Conservation (phyloP, 2,888 invertebrate genomes). For the Deilephila elpenor region DNA sequence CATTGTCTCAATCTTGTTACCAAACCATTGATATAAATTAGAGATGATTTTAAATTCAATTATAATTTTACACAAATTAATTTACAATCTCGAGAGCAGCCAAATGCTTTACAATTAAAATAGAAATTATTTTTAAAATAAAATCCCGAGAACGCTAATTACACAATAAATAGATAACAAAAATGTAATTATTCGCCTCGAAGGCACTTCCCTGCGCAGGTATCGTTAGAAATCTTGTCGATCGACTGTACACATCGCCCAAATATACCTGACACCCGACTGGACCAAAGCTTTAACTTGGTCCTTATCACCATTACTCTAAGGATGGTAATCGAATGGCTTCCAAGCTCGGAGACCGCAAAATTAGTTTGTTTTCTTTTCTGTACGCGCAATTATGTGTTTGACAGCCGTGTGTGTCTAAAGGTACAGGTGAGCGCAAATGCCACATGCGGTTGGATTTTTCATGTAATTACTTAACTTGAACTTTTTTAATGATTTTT, state of each 20-base stretch:
- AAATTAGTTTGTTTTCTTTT: constrained; percentile 65
- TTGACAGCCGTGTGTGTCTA: constrained; percentile 73
- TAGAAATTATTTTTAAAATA: constrained; percentile 12
- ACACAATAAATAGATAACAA: constrained; percentile 53
- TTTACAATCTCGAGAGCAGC: not conserved
- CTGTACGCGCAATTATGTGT: constrained; percentile 80
- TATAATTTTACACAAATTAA: not conserved
- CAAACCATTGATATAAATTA: not conserved
- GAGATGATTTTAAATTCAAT: not conserved
- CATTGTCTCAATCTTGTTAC: too few species aligned
- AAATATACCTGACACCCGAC: constrained; percentile 50
- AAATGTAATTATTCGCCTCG: constrained; percentile 66
- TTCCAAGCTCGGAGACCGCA: constrained; percentile 48
- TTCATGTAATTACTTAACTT: not conserved
- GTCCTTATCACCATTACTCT: constrained; percentile 38
- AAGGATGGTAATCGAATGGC: constrained; percentile 51
- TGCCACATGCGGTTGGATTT: constrained; percentile 40
- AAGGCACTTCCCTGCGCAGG: constrained; percentile 61
- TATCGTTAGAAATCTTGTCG: constrained; percentile 54
- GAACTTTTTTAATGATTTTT: too few species aligned
- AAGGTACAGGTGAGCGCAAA: constrained; percentile 67
- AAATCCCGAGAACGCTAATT: not conserved
- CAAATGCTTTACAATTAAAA: not conserved
- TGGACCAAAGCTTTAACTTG: constrained; percentile 38
- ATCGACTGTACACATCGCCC: constrained; percentile 69